Percentiles rank a stretch among this genome's conserved stretches.
Evolutionary conservation across 1,140 invertebrate species (phyloP).

Genomic region (Drosophila obscura): DNA sequence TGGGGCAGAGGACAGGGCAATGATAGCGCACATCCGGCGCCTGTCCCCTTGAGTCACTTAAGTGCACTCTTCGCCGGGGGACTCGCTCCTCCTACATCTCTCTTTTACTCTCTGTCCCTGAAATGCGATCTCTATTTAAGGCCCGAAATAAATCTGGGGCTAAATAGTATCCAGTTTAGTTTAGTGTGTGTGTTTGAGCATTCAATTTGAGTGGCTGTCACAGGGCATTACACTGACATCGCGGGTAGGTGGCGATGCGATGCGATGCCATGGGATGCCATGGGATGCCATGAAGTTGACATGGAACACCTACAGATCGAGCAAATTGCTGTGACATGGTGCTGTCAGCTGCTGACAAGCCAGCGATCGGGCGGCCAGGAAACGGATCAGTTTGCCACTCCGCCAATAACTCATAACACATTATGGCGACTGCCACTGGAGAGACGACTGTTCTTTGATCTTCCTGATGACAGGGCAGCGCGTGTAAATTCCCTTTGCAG

Average conservation of each 20-base stretch:
- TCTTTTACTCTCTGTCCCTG: slow-evolving; percentile 25
- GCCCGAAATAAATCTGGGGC: slow-evolving; percentile 77
- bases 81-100: neutral
- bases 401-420: slow-evolving; percentile 77
- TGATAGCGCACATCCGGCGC: slow-evolving; percentile 70
- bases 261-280: too few relatives aligned
- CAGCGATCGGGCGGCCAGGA: slow-evolving; percentile 61
- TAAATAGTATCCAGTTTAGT: slow-evolving; percentile 64
- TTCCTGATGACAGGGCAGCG: slow-evolving; percentile 58
- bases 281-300: slow-evolving; percentile 10
- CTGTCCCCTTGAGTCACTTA: slow-evolving; percentile 63
- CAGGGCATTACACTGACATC: slow-evolving; percentile 56
- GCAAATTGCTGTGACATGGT: slow-evolving; percentile 81
- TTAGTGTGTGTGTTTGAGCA: slow-evolving; percentile 43
- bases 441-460: slow-evolving; percentile 63
- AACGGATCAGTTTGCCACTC: slow-evolving; percentile 60
- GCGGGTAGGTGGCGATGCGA: slow-evolving; percentile 38
- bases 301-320: slow-evolving; percentile 54
- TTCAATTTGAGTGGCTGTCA: slow-evolving; percentile 75
- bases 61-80: slow-evolving; percentile 45
- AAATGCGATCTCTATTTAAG: slow-evolving; percentile 75
- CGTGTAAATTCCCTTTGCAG: slow-evolving; percentile 63
- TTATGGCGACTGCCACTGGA: slow-evolving; percentile 53
- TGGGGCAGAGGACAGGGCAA: slow-evolving; percentile 1
- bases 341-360: slow-evolving; percentile 82